Conservation (phyloP, 1,140 invertebrate genomes). For the Akabosia matsudoensis region DNA sequence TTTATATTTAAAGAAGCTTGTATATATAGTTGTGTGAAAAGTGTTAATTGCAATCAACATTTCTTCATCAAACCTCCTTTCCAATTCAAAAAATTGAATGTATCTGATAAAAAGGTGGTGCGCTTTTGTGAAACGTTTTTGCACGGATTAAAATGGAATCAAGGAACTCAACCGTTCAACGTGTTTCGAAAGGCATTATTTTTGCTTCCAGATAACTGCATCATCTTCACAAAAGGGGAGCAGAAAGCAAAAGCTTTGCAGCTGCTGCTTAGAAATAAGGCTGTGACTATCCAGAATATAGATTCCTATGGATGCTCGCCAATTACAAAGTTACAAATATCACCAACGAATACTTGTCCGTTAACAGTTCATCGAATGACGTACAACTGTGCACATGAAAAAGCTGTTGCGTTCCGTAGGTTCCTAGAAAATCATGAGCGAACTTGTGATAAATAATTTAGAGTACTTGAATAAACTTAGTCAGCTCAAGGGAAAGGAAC, state of each 20-base stretch:
- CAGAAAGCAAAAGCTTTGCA: neutral
- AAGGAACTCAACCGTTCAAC: neutral
- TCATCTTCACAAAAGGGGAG: neutral
- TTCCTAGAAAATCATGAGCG: neutral
- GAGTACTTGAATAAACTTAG: neutral
- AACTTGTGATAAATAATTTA: neutral
- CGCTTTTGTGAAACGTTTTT: neutral
- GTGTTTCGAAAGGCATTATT: neutral
- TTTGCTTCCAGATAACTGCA: neutral
- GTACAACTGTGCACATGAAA: neutral
- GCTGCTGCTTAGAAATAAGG: neutral
- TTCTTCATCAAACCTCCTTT: constrained; percentile 11
- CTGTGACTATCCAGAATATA: neutral
- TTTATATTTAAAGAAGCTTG: constrained; percentile 12
- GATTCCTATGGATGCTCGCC: neutral
- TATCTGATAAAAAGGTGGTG: neutral
- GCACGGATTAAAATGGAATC: neutral
- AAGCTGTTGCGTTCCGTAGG: neutral
- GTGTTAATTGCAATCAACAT: neutral
- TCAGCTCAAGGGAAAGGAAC: neutral
- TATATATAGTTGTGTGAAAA: neutral
- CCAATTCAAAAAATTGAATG: neutral
- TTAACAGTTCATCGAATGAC: neutral
- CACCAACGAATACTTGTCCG: neutral
- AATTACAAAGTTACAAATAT: neutral